A percentile compares a stretch with the other conserved stretches of the same genome.
Evolutionary conservation across 2,888 invertebrate species (phyloP).

Genomic region (Melieria crassipennis): DNA sequence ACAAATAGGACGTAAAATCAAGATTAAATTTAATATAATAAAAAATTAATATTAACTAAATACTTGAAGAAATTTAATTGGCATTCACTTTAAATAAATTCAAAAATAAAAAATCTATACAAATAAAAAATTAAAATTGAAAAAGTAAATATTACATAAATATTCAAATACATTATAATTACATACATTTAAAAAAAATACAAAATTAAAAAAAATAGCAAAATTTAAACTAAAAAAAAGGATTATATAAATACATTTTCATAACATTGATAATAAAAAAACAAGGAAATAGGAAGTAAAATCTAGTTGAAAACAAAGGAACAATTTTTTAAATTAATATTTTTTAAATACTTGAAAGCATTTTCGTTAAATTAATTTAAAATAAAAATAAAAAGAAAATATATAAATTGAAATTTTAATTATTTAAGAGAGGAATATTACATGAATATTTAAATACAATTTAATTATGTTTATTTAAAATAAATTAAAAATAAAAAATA

Average conservation of each 20-base stretch:
- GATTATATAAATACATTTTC: no score
- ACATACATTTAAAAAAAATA: constrained; percentile 1
- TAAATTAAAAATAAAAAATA: background rate
- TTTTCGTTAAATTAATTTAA: no score
- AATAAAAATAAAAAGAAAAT: no score
- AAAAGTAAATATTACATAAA: background rate
- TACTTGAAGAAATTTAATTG: background rate
- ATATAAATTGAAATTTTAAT: no score
- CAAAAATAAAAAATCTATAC: background rate
- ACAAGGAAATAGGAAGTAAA: no score
- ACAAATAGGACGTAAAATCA: background rate
- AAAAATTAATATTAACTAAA: background rate
- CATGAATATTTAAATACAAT: background rate
- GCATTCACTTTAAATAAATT: background rate
- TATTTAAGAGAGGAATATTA: no score
- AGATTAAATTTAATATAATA: background rate
- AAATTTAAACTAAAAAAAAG: background rate
- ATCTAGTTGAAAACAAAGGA: no score
- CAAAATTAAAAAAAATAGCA: constrained; percentile 1
- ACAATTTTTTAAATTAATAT: no score
- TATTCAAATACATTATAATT: background rate
- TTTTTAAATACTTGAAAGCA: no score
- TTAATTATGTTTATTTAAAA: constrained; percentile 3
- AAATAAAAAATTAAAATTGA: background rate
- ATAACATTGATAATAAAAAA: no score